These are phyloP conservation scores for Bicyclus anynana DNA, from an alignment of 1,140 invertebrate species.

Conservation along the genomic window DNA sequence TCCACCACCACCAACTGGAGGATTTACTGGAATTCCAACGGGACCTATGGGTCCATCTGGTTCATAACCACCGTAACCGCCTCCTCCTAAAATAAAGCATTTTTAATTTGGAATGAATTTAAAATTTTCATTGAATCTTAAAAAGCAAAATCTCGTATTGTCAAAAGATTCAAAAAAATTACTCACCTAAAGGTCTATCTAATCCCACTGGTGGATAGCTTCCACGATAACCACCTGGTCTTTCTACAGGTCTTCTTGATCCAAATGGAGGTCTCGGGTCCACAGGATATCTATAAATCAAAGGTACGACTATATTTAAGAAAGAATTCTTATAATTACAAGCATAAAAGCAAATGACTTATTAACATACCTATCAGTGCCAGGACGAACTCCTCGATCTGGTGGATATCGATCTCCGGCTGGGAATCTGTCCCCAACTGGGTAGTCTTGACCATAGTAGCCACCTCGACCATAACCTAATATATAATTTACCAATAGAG, in stretches of 20 bases:
- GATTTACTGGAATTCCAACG: constrained; percentile 35
- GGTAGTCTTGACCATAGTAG: constrained; percentile 59
- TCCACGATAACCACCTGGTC: constrained; percentile 59
- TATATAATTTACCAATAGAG: constrained; percentile 20
- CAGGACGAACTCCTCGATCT: constrained; percentile 57
- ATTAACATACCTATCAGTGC: constrained; percentile 51
- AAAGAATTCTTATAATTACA: too few species aligned
- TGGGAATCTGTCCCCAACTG: constrained; percentile 42
- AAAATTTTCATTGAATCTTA: background rate
- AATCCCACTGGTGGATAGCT: constrained; percentile 55
- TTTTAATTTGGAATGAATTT: background rate
- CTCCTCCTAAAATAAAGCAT: constrained; percentile 20
- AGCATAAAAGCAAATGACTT: too few species aligned
- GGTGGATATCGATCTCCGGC: constrained; percentile 54
- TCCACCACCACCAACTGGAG: constrained; percentile 31
- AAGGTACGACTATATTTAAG: background rate
- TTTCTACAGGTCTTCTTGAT: constrained; percentile 50
- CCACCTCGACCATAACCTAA: constrained; percentile 64
- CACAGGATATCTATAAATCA: constrained; percentile 50
- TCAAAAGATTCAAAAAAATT: background rate
- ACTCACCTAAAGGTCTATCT: constrained; percentile 56
- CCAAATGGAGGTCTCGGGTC: constrained; percentile 64
- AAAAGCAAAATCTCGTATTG: background rate
- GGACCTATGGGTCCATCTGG: constrained; percentile 54
- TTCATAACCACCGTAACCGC: constrained; percentile 54